phyloP scores from a whole-genome alignment of 2,797 vertebrate genomes.

The Takifugu ocellatus region DNA sequence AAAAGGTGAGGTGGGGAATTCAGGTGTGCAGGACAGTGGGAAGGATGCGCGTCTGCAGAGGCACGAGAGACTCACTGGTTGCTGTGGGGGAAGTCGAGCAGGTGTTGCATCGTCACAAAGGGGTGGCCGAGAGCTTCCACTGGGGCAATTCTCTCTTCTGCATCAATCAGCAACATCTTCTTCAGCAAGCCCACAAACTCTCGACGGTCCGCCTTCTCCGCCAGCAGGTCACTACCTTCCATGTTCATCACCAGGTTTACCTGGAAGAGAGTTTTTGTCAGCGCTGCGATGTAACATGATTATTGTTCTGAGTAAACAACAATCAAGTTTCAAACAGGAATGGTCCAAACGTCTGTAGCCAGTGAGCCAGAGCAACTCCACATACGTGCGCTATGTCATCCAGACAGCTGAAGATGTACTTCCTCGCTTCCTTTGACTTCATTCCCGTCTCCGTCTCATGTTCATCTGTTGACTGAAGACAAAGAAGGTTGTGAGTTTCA shows the following conservation, averaged over 20 bases:
- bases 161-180: conserved; percentile 97
- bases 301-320: background rate
- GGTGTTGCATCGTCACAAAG: conserved; percentile 98
- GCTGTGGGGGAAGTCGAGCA: conserved; percentile 97
- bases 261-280: conserved; percentile 61
- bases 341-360: too few relatives aligned
- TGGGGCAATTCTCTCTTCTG: conserved; percentile 92
- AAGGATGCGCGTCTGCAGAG: background rate
- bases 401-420: conserved; percentile 99
- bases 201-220: conserved; percentile 93
- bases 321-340: too few relatives aligned
- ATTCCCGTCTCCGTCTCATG: conserved; percentile 96
- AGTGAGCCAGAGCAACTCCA: conserved; percentile 39
- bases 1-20: conserved; percentile 8
- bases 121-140: conserved; percentile 89
- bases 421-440: conserved; percentile 99
- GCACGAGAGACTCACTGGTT: conserved; percentile 85
- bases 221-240: conserved; percentile 94
- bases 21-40: conserved; percentile 1
- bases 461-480: conserved; percentile 89
- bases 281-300: background rate
- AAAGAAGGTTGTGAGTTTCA: conserved; percentile 2
- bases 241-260: conserved; percentile 99
- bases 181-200: conserved; percentile 97
- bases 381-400: conserved; percentile 98